Base-by-base conservation (phyloP, 2,888 invertebrate species). In the Sinopyrophorus schimmeli region DNA sequence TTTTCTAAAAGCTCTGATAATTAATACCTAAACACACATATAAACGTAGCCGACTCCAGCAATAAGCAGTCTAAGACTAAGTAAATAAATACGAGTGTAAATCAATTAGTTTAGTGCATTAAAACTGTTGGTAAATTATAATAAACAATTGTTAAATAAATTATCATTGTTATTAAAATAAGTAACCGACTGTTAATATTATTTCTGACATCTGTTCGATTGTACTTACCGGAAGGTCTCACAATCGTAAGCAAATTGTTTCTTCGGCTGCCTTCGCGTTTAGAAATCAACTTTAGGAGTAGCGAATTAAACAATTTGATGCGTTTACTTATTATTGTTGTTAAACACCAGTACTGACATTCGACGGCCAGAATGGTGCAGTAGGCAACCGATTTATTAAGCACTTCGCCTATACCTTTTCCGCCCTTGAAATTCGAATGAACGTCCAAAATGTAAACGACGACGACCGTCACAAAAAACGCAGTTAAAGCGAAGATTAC, bases 311-410 rank as follows among this genome's bases (percentile, higher is more conserved):
- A 32, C 7, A 4, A 1, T 6, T 20, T 3, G 2, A 32, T 4
- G 11, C 32, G n/a, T 20, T 20, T 20, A 12, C n/a, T 9, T 6
- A 32, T 12, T 7, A 11, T 4, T 20, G 20, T 6, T 11, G 32
- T 20, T 20, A 32, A 20, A 7, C 10, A 32, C 32, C 32, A 32
- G 11, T 20, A 32, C 5, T 32, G 32, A 7, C 11, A 20, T 32
- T 32, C 32, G 6, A 32, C 1, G 11, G 9, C 11, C 16, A 32
- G 9, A 20, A 32, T 14, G 4, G 20, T 10, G 3, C 32, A 32
- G 11, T 20, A 32, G 3, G 18, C 11, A n/a, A 18, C 5, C 4
- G 20, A 11, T 2, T 11, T 12, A 1, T 18, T 11, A 9, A 32
- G 6, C 6, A 2, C 1, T 9, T 1, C 6, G 7, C 10, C 11